Conservation (phyloP, 2,797 vertebrate genomes). For the Sciaenops ocellatus region DNA sequence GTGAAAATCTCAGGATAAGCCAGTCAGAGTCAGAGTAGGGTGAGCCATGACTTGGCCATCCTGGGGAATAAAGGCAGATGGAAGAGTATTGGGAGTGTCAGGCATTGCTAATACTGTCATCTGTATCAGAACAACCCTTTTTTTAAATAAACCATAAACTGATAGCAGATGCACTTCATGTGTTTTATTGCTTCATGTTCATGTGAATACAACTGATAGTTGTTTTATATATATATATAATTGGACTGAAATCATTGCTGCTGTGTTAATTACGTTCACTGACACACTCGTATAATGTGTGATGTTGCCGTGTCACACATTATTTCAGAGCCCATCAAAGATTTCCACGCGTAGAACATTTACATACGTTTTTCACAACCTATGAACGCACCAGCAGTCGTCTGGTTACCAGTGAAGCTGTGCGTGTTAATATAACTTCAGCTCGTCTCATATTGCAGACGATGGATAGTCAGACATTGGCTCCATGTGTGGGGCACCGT, state of each 20-base stretch:
- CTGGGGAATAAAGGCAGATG: too few relatives aligned
- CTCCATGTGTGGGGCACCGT: background rate
- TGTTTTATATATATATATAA: background rate
- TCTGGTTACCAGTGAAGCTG: background rate
- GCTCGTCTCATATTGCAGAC: background rate
- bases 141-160: background rate
- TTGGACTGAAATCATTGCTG: background rate
- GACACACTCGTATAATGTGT: slow-evolving; percentile 1
- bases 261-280: slow-evolving; percentile 24
- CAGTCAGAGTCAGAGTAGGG: too few relatives aligned
- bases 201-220: background rate
- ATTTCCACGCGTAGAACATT: background rate
- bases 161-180: background rate
- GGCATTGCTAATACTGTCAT: too few relatives aligned
- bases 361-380: background rate
- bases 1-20: too few relatives aligned
- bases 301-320: slow-evolving; percentile 11
- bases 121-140: too few relatives aligned
- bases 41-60: too few relatives aligned
- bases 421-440: background rate
- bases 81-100: too few relatives aligned
- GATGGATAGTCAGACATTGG: background rate
- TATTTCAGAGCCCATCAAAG: background rate
- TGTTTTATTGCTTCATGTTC: background rate
- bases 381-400: background rate